These are phyloP conservation scores for Eurytoma adleriae DNA, from an alignment of 2,888 invertebrate genomes.

Conservation along the genomic window DNA sequence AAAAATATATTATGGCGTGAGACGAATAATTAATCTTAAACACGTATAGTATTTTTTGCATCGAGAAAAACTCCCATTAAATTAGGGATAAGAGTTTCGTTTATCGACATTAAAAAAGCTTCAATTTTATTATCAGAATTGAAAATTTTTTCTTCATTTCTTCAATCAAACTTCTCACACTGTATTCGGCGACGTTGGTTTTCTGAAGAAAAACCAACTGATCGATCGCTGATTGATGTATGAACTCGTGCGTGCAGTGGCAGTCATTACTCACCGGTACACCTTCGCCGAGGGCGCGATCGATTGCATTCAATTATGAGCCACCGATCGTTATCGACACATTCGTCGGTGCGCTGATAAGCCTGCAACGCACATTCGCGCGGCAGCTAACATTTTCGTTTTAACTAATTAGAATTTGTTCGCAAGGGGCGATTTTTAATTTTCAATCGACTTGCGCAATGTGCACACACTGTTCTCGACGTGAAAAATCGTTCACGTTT, in stretches of 20 bases:
- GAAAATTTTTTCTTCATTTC: too few species aligned
- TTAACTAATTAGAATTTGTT: conserved; percentile 20
- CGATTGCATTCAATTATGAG: conserved; percentile 19
- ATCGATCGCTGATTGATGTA: conserved; percentile 24
- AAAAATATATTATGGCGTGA: too few species aligned
- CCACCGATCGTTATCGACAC: conserved; percentile 15
- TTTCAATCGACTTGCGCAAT: background rate
- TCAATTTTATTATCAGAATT: too few species aligned
- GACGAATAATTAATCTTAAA: too few species aligned
- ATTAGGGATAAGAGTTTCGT: too few species aligned
- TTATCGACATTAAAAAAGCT: too few species aligned
- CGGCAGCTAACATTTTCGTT: conserved; percentile 10
- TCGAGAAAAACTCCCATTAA: too few species aligned
- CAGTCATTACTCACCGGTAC: background rate
- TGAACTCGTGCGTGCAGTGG: background rate
- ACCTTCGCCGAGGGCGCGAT: background rate
- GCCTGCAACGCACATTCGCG: background rate
- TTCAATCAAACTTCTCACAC: too few species aligned
- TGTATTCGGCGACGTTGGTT: background rate
- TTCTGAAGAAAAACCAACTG: background rate
- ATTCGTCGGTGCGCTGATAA: conserved; percentile 3
- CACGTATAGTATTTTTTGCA: too few species aligned
- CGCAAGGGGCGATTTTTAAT: background rate
- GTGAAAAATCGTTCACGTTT: too few species aligned
- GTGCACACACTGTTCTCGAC: background rate